Percentiles rank a stretch among this genome's conserved stretches.
These are phyloP conservation scores for Coptotermes formosanus DNA, from an alignment of 1,140 invertebrate genomes.

Conservation along the genomic window DNA sequence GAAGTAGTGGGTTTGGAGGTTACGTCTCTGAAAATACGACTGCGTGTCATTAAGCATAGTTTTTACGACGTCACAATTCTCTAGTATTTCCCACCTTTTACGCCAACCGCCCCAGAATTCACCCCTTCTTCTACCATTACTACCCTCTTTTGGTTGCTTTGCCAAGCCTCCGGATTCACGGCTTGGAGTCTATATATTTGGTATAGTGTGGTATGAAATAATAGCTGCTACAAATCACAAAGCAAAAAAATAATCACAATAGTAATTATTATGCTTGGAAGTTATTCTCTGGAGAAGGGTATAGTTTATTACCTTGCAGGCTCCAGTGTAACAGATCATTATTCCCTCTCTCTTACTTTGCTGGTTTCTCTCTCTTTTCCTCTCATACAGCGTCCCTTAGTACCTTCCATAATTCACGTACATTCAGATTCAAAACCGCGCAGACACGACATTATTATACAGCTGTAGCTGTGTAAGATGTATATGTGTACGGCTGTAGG, in stretches of 20 bases:
- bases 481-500: background rate
- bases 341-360: background rate
- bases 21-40: background rate
- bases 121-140: background rate
- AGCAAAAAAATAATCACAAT: constrained; percentile 16
- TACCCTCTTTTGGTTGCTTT: background rate
- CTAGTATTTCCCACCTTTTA: background rate
- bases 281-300: constrained; percentile 14
- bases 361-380: background rate
- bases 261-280: constrained; percentile 2
- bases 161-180: background rate
- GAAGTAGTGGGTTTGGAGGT: background rate
- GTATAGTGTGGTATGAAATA: background rate
- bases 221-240: background rate
- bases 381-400: background rate
- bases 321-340: background rate
- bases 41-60: background rate
- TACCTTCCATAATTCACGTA: background rate
- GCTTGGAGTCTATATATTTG: background rate
- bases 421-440: background rate
- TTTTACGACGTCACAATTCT: background rate
- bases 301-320: background rate
- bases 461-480: background rate
- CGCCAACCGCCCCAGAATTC: background rate
- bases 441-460: background rate